Percentiles rank a stretch among this genome's conserved stretches.
These are phyloP conservation scores for Sebastes schlegelii DNA, from an alignment of 2,113 vertebrate species.

Conservation along the genomic window DNA sequence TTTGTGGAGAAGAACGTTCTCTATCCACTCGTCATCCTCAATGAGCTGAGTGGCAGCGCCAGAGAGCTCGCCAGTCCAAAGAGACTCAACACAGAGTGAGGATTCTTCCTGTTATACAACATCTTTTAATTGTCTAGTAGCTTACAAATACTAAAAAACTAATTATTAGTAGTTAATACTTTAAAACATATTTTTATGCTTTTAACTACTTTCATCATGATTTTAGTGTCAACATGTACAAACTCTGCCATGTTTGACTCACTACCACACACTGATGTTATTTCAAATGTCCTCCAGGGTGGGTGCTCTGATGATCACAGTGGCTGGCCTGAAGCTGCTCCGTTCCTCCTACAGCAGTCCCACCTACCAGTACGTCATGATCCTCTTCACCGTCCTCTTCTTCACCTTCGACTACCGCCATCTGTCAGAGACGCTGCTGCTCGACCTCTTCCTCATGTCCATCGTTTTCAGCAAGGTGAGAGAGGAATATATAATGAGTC, in stretches of 20 bases:
- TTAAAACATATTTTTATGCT: neutral
- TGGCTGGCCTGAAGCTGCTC: constrained; percentile 96
- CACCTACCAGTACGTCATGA: constrained; percentile 95
- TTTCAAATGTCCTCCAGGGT: constrained; percentile 79
- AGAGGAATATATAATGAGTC: neutral
- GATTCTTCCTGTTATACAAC: fast-evolving
- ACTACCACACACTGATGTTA: too few species aligned
- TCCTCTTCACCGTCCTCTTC: constrained; percentile 98
- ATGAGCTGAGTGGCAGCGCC: constrained; percentile 96
- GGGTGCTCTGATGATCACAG: constrained; percentile 95
- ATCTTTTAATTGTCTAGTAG: neutral
- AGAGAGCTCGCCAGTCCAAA: constrained; percentile 94
- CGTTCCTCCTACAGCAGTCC: constrained; percentile 97
- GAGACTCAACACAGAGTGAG: constrained; percentile 93
- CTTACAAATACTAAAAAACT: neutral
- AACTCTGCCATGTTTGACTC: too few species aligned
- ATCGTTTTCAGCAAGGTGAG: constrained; percentile 97
- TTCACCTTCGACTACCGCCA: constrained; percentile 97
- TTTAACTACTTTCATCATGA: neutral
- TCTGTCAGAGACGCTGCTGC: constrained; percentile 95
- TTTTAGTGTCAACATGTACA: neutral
- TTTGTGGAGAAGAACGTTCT: constrained; percentile 97
- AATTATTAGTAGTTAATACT: neutral
- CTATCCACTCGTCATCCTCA: constrained; percentile 96
- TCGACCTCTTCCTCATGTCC: constrained; percentile 98